These are phyloP conservation scores for Dolichoris vasculosae DNA, from an alignment of 1,140 invertebrate species.

Conservation along the genomic window DNA sequence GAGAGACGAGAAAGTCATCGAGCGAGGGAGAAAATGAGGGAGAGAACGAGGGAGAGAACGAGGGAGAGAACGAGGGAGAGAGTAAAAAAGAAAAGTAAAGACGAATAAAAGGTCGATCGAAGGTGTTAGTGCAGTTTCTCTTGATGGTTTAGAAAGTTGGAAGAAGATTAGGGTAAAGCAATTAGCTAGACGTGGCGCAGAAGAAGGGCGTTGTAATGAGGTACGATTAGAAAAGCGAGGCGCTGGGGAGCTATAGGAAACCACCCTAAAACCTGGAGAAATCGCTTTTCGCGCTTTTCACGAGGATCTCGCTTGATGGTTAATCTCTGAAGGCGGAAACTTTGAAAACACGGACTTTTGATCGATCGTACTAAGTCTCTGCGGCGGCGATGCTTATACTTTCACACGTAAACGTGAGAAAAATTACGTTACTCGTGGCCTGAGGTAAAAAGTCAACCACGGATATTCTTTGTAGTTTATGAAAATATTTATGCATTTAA, in stretches of 20 bases:
- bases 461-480: neutral
- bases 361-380: slow-evolving; percentile 43
- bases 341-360: slow-evolving; percentile 52
- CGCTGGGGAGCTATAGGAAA: slow-evolving; percentile 68
- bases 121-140: slow-evolving; percentile 51
- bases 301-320: slow-evolving; percentile 21
- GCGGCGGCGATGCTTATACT: slow-evolving; percentile 13
- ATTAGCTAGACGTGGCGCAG: slow-evolving; percentile 61
- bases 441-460: neutral
- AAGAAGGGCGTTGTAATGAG: slow-evolving; percentile 70
- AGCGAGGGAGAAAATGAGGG: neutral
- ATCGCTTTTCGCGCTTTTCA: slow-evolving; percentile 54
- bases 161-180: slow-evolving; percentile 70
- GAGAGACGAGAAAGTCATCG: neutral
- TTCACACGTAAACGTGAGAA: slow-evolving; percentile 39
- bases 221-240: slow-evolving; percentile 72
- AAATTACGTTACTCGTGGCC: slow-evolving; percentile 17
- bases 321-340: slow-evolving; percentile 50
- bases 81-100: slow-evolving; percentile 12
- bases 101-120: neutral
- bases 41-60: slow-evolving; percentile 2
- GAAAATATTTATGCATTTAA: neutral
- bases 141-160: slow-evolving; percentile 69
- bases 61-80: neutral
- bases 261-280: slow-evolving; percentile 57